Evolutionary conservation across 2,888 invertebrate genomes (phyloP), one percentile per base, ranked within the genome.

Genomic region (Pelosia muscerda): DNA sequence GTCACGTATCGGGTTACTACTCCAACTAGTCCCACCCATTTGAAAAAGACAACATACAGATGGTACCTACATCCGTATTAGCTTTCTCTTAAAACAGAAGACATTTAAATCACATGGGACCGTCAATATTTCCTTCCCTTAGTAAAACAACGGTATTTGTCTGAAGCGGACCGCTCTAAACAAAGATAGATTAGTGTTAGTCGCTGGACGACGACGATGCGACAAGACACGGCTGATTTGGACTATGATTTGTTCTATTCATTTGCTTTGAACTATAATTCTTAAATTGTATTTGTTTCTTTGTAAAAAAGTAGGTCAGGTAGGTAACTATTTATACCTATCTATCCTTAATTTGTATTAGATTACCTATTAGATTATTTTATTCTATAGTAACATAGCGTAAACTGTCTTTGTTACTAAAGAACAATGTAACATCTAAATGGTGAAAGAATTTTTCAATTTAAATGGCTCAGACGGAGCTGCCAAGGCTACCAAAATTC

Each of bases 21-120:
- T 70, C 63, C 63, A 34, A 63, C 58, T 64, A 68, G 87, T 89
- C 88, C 85, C 87, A 87, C 83, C 91, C 88, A 91, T 93, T 92
- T 90, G 88, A 89, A 90, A 90, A 90, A 92, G 92, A 94, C 91
- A 93, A 91, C 92, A 90, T 86, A 85, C 92, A 92, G 87, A 93
- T 91, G 93, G 90, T 88, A 84, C 86, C 83, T 85, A 88, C 91
- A 88, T 90, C 91, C 90, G 92, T 93, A 92, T 94, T 92, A 87
- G 89, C 88, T 93, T 94, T 92, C 93, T 93, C 89, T 93, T 92
- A 92, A 93, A 95, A 94, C 90, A 90, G 88, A 88, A 92, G 88
- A 91, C 89, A 90, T 93, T 92, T 91, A 91, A 93, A 92, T 92
- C 93, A 88, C 91, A 87, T 81, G 91, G 86, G 91, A 92, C 89